These are phyloP conservation scores for Clamator glandarius DNA, from an alignment of 2,797 vertebrate species.

Conservation along the genomic window DNA sequence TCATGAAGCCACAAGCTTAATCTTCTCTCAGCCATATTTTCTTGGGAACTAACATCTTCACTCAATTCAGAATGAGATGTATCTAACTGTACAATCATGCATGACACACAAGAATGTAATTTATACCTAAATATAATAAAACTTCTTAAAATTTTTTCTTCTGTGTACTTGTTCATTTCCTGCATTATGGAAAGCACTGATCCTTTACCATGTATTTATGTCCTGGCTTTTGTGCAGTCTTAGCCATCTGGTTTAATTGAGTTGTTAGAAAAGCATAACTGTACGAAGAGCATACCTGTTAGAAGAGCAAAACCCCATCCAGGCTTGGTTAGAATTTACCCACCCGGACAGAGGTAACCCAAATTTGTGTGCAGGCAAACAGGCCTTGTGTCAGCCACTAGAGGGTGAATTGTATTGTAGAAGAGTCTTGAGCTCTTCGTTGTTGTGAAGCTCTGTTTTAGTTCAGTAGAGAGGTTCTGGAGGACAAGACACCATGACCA, in stretches of 20 bases:
- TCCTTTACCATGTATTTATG: not conserved
- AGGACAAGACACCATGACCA: not conserved
- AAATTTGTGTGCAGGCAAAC: not conserved
- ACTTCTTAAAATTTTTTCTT: not conserved
- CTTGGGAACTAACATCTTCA: not conserved
- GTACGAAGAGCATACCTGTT: not conserved
- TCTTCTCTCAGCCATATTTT: not conserved
- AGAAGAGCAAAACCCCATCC: not conserved
- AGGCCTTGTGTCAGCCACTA: slow-evolving; percentile 30
- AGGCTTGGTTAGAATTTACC: not conserved
- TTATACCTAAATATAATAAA: slow-evolving; percentile 42
- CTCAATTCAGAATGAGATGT: not conserved
- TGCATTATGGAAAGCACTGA: not conserved
- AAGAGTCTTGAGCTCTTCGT: not conserved
- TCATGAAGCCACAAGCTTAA: not conserved
- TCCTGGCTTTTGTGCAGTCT: not conserved
- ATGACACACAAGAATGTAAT: not conserved
- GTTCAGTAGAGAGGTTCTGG: not conserved
- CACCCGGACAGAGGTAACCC: not conserved
- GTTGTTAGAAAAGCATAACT: not conserved
- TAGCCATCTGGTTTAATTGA: not conserved
- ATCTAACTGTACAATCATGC: not conserved
- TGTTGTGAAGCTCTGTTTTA: not conserved
- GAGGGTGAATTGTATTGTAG: not conserved
- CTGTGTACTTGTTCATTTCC: not conserved